Percentiles rank a stretch among this genome's conserved stretches.
phyloP scores from a whole-genome alignment of 2,113 vertebrate genomes.

The Nipponia nippon region DNA sequence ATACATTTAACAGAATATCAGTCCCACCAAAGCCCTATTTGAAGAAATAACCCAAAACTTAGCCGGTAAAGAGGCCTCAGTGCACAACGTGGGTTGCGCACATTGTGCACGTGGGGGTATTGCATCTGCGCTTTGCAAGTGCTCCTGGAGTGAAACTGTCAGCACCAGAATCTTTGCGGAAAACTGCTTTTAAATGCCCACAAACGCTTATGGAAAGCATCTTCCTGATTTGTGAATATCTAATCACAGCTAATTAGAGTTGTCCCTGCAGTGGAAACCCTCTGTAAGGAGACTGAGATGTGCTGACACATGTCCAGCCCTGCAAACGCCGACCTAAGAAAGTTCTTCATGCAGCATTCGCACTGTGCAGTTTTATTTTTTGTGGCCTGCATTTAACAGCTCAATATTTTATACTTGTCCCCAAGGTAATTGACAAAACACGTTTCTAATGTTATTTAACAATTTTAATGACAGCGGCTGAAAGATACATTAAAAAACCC shows the following conservation, averaged over 20 bases:
- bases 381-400: background rate
- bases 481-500: background rate
- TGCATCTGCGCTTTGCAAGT: rapidly evolving
- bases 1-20: background rate
- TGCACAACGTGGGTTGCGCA: rapidly evolving
- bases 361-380: background rate
- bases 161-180: background rate
- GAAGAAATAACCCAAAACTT: background rate
- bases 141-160: background rate
- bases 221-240: background rate
- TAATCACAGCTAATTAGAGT: background rate
- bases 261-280: background rate
- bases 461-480: background rate
- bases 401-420: background rate
- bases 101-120: rapidly evolving
- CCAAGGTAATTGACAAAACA: slow-evolving; percentile 18
- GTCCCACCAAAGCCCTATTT: background rate
- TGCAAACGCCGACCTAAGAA: background rate
- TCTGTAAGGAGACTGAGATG: background rate
- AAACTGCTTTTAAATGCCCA: background rate
- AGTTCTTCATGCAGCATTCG: background rate
- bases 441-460: background rate
- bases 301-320: background rate
- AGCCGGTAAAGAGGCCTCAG: background rate
- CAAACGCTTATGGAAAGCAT: background rate